A percentile compares a stretch with the other conserved stretches of the same genome.
These are phyloP conservation scores for Euura lappo DNA, from an alignment of 1,140 invertebrate genomes.

Conservation along the genomic window DNA sequence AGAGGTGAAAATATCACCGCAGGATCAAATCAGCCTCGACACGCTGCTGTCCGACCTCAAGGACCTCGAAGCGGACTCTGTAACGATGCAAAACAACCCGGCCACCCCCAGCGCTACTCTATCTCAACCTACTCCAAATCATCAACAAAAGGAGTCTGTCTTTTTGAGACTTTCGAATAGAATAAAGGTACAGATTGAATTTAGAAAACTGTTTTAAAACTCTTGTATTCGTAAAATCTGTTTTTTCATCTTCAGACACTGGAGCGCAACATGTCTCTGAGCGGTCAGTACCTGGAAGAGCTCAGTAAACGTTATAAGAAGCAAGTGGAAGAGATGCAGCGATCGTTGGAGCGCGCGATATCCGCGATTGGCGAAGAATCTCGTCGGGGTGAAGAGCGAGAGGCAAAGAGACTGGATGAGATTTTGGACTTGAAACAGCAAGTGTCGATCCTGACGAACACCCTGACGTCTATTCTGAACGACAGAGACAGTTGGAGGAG, in stretches of 20 bases:
- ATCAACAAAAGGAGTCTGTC: constrained; percentile 87
- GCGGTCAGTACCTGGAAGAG: constrained; percentile 94
- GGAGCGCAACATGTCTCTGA: constrained; percentile 95
- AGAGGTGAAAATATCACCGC: constrained; percentile 39
- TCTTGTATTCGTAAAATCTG: constrained; percentile 22
- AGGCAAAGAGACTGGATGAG: constrained; percentile 70
- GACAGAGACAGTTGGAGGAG: constrained; percentile 71
- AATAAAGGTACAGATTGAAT: constrained; percentile 76
- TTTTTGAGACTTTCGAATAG: constrained; percentile 94
- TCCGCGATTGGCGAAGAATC: constrained; percentile 76
- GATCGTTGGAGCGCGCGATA: constrained; percentile 82
- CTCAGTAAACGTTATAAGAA: constrained; percentile 92
- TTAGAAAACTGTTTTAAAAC: not conserved
- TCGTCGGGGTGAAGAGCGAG: constrained; percentile 72
- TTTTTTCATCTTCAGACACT: constrained; percentile 69
- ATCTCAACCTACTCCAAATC: constrained; percentile 44
- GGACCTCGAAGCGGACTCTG: constrained; percentile 51
- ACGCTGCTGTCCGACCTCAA: constrained; percentile 60
- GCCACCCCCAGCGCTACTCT: constrained; percentile 33
- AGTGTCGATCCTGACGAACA: constrained; percentile 63
- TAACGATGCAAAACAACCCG: constrained; percentile 37
- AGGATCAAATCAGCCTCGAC: constrained; percentile 56
- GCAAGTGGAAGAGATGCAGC: constrained; percentile 94
- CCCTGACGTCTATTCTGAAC: constrained; percentile 65
- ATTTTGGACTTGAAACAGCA: constrained; percentile 66